Base-by-base conservation (phyloP, 92 coral and sea anemone species). In the Micromussa lordhowensis region DNA sequence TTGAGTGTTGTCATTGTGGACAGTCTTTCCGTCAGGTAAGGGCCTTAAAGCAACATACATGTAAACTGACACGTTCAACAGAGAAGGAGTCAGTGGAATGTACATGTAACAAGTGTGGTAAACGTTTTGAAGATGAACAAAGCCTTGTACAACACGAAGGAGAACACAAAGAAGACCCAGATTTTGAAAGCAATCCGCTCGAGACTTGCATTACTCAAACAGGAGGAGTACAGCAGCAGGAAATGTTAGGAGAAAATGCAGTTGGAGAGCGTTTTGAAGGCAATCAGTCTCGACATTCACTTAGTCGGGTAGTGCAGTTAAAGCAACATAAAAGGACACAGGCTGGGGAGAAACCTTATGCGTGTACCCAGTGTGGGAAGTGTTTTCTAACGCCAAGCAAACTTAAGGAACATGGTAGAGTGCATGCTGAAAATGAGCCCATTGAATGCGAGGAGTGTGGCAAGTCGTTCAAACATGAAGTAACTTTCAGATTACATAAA, bases 281-380 rank as follows among this genome's bases (percentile, higher is more conserved):
- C 19, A 54, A 13, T 17, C 59, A 54, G 21, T 54, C 18, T 14
- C 59, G 14, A 8, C 18, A 14, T 18, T 54, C 48, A 40, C 14
- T 54, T 54, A 14, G 8, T 14, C 59, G 8, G 8, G 59, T 17
- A 54, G 48, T 40, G 48, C 48, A 93, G 22, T 14, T 54, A 54
- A 92, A 85, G 68, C 87, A 87, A 73, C 95, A 94, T 29, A 69
- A 78, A 85, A 90, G 81, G 76, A 94, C 94, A 11, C 95, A 38
- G 10, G 4, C 53, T 15, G 54, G 54, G 1, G 38, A 30, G 6
- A 69, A 71, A n/a, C 76, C 40, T 71, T 31, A 30, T 35, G 40
- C 32, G 32, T 71, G 76, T 32, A 69, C 17, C 74, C 74, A 69
- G 74, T 69, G 74, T 69, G 74, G 35, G 13, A 73, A 73, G 53